These are phyloP conservation scores for Tiliacea citrago DNA, from an alignment of 2,888 invertebrate species.

Conservation along the genomic window DNA sequence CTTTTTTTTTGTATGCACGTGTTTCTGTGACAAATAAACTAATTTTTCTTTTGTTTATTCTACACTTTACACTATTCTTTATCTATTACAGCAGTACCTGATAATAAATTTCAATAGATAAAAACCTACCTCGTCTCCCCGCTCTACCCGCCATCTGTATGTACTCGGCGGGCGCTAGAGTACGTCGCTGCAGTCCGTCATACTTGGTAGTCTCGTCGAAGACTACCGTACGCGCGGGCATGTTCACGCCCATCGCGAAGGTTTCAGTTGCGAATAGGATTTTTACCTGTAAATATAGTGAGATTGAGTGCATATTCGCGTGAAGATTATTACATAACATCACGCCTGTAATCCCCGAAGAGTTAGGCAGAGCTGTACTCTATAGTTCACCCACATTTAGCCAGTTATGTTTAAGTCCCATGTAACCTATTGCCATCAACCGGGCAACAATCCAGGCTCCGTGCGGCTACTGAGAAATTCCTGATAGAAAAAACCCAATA, in stretches of 20 bases:
- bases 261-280: conserved; percentile 99
- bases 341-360: not conserved
- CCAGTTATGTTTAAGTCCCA: not conserved
- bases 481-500: not conserved
- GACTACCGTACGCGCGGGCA: conserved; percentile 99
- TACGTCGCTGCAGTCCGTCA: conserved; percentile 95
- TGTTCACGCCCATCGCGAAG: conserved; percentile 99
- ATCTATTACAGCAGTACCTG: not conserved
- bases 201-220: conserved; percentile 98
- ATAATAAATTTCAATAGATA: not conserved
- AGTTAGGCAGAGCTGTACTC: not conserved
- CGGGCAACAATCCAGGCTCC: not conserved
- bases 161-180: conserved; percentile 97
- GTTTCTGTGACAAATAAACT: too few relatives aligned
- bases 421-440: too few relatives aligned
- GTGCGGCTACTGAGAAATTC: not conserved
- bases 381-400: not conserved
- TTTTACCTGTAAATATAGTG: conserved; percentile 87
- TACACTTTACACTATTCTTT: too few relatives aligned
- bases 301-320: not conserved
- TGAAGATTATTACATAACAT: not conserved
- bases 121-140: conserved; percentile 94
- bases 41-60: too few relatives aligned
- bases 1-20: too few relatives aligned
- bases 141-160: conserved; percentile 99